Evolutionary conservation across 2,888 invertebrate species (phyloP), one percentile per base, ranked within the genome.

Genomic region (Stramonita haemastoma): DNA sequence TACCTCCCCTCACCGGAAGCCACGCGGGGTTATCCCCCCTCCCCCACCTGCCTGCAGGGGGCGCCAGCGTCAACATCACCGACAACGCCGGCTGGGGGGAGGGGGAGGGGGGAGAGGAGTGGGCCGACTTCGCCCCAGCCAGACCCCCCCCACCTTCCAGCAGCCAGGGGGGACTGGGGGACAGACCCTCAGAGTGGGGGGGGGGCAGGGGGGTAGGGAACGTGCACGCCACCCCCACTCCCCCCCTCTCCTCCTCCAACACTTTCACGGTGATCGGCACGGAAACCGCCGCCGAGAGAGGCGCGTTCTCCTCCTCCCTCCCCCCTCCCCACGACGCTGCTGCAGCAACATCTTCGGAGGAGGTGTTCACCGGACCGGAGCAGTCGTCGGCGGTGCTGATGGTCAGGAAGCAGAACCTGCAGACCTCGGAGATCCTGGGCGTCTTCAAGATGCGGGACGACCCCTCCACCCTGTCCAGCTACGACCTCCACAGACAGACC

Each of bases 381-480:
- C 57, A 60, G 89, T 29, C 86, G 85, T 32, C n/a, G 70, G 60
- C 83, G 46, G 87, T 92, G n/a, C 91, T 93, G n/a, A 92, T 92
- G 19, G 91, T 95, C 32, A 94, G 93, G 89, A 94, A 94, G 81
- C 91, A 92, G 56, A 93, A 93, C 87, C 89, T 95, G 66, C 92
- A 91, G 19, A 90, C 93, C 4, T 91, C 88, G 89, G 94, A 94
- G 90, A 94, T 95, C 87, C 86, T 94, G 66, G 93, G 92, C 22
- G 89, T 95, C 29, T 95, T 95, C 89, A 94, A 94, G 88, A 93
- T 94, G 34, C 92, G 93, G 56, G 91, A 92, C 87, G 93, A 93
- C 34, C 92, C 93, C 22, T 88, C 90, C n/a, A 92, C 91, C 0
- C 70, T 91, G 90, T 91, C 90, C 57, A 91, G 90, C 77, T 91